These are phyloP conservation scores for Drosophila putrida DNA, from an alignment of 2,888 invertebrate genomes.

Conservation along the genomic window DNA sequence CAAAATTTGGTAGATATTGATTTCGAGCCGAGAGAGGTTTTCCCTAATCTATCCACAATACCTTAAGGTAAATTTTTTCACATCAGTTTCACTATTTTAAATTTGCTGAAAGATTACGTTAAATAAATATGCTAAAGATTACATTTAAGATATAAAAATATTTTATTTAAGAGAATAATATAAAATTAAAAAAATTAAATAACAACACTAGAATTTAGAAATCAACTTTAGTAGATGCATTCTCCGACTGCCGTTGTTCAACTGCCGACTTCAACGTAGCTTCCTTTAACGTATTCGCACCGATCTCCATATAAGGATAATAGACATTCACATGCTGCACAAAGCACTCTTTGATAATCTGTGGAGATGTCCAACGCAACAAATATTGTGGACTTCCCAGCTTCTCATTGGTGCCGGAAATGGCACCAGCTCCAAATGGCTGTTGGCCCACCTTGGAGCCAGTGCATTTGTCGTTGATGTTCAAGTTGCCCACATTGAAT, in stretches of 20 bases:
- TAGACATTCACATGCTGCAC: constrained; percentile 91
- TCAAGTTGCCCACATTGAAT: constrained; percentile 97
- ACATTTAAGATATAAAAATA: no score
- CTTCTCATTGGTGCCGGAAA: constrained; percentile 99
- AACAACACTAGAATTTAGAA: not conserved
- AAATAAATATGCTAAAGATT: no score
- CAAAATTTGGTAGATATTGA: no score
- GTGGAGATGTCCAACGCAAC: constrained; percentile 95
- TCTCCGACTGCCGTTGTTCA: not conserved
- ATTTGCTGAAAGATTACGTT: no score
- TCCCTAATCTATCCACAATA: no score
- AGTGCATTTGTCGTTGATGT: constrained; percentile 98
- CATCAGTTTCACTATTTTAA: no score
- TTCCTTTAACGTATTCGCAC: not conserved
- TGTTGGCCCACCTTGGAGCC: constrained; percentile 99
- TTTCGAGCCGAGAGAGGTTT: no score
- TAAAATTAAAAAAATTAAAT: no score
- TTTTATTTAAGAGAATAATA: no score
- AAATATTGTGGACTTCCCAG: constrained; percentile 98
- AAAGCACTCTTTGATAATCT: constrained; percentile 96
- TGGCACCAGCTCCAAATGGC: constrained; percentile 97
- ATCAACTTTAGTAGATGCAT: not conserved
- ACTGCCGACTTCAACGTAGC: not conserved
- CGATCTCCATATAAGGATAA: constrained; percentile 84
- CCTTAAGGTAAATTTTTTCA: no score